These are phyloP conservation scores for Pavo muticus DNA, from an alignment of 2,113 vertebrate genomes.

Conservation along the genomic window DNA sequence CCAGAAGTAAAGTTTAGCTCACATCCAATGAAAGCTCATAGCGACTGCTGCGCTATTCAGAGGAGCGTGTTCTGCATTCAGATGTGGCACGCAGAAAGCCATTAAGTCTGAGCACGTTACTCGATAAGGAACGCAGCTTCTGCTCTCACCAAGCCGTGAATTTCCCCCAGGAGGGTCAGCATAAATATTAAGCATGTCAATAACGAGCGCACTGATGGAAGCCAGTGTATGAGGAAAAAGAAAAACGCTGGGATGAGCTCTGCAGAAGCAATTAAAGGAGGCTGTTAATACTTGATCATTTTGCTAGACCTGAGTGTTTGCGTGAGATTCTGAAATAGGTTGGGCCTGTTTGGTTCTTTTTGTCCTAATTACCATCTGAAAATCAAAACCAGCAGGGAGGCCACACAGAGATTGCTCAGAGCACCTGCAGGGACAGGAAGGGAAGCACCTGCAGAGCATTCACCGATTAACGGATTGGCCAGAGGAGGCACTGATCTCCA, in stretches of 20 bases:
- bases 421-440: background rate
- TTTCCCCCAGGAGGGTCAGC: conserved; percentile 50
- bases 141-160: conserved; percentile 59
- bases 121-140: conserved; percentile 37
- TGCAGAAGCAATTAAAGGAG: conserved; percentile 30
- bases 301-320: background rate
- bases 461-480: background rate
- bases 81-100: background rate
- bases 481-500: background rate
- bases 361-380: conserved; percentile 7
- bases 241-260: conserved; percentile 20
- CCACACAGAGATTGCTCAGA: background rate
- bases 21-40: background rate
- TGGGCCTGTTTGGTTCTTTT: background rate
- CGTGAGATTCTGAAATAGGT: background rate
- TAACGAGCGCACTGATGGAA: conserved; percentile 43
- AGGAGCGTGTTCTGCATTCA: conserved; percentile 26
- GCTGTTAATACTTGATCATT: conserved; percentile 53
- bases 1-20: background rate
- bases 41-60: background rate
- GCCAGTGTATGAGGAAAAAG: background rate
- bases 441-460: background rate
- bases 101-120: conserved; percentile 49
- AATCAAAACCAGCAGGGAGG: conserved; percentile 32
- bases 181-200: conserved; percentile 62